Evolutionary conservation across 2,113 vertebrate genomes (phyloP).

Genomic region (Hyla sarda): DNA sequence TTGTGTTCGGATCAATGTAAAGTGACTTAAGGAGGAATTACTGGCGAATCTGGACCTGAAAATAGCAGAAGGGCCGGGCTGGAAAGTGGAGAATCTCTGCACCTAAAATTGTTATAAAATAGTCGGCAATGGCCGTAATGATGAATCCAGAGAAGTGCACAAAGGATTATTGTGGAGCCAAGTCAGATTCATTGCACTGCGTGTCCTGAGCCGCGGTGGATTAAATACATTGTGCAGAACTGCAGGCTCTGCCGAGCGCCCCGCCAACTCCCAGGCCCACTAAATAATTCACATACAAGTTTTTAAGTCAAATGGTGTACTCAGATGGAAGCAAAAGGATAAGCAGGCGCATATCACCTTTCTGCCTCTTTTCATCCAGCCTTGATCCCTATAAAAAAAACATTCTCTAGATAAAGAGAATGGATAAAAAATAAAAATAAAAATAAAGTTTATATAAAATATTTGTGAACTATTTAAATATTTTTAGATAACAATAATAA

Average conservation of each 20-base stretch:
- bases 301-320: slow-evolving; percentile 65
- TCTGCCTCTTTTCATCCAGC: neutral
- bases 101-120: neutral
- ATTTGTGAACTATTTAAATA: too few species aligned
- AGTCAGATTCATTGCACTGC: slow-evolving; percentile 71
- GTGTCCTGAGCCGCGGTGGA: slow-evolving; percentile 81
- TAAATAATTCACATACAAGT: slow-evolving; percentile 81
- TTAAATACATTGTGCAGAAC: slow-evolving; percentile 77
- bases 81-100: neutral
- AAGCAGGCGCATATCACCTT: neutral
- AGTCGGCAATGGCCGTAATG: neutral
- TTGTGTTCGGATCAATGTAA: slow-evolving; percentile 35
- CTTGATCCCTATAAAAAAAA: neutral
- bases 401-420: neutral
- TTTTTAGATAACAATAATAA: too few species aligned
- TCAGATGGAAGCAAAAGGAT: slow-evolving; percentile 69
- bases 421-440: too few species aligned
- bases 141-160: neutral
- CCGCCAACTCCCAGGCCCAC: slow-evolving; percentile 77
- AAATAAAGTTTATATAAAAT: too few species aligned
- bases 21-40: slow-evolving; percentile 16
- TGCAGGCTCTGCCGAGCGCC: slow-evolving; percentile 75
- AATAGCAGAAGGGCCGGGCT: neutral
- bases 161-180: slow-evolving; percentile 61
- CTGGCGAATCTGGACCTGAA: neutral